Evolutionary conservation across 35 echinoderm and acorn worm genomes (phyloP), one percentile per base, ranked within the genome.

Genomic region (Heliocidaris erythrogramma): DNA sequence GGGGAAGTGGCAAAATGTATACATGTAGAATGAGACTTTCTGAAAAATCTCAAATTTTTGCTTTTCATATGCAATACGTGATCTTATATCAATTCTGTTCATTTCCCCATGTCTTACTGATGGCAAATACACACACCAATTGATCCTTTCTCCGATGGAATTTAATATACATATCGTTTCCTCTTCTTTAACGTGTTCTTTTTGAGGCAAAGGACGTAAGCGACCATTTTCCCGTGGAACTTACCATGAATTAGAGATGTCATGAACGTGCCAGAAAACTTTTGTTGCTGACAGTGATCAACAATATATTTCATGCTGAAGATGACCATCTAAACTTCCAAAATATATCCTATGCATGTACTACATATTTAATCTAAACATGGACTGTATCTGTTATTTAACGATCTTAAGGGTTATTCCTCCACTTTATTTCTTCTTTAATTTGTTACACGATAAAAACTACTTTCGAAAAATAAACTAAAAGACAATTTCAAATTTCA

Each of bases 141-240:
- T 84, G 12, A 86, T 86, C 85, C 18, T 13, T 86, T 1, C 9
- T 18, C 21, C 13, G 9, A 3, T 86, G 0, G 1, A 7, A 32
- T 24, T n/a, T n/a, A n/a, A n/a, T 29, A 30, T 29, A 30, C 18
- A 11, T 86, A 13, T 21, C 21, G 85, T 86, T 29, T 86, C 12
- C 12, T 29, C 69, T 85, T 31, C 7, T 13, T 91, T 95, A 17
- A 93, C 13, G 2, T 96, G 13, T 96, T 47, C 89, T 56, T 84
- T 48, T 94, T 92, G 85, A 97, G 97, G 97, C 97, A 27, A 87
- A 95, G 42, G 94, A 90, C 47, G 97, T 98, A 5, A 98, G 96
- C 89, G 97, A 98, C 60, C 97, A 98, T 49, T 98, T 95, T 69
- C 96, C 97, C 8, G 94, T 98, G 18, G 97, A 98, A 47, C 86